These are phyloP conservation scores for Beris chalybata DNA, from an alignment of 2,888 invertebrate species.

Conservation along the genomic window DNA sequence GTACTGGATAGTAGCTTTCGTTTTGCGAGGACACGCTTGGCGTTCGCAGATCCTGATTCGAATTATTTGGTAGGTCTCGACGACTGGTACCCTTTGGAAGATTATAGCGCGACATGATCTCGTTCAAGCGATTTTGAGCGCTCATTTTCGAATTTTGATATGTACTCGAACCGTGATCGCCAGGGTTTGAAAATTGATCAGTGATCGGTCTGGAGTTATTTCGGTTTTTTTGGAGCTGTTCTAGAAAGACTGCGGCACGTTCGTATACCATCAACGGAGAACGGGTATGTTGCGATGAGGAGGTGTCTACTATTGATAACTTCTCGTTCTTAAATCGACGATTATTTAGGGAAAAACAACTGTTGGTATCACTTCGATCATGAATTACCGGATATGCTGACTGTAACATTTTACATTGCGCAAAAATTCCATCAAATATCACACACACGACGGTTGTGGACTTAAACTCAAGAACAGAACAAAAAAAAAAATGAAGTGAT, in stretches of 20 bases:
- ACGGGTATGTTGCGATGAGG: neutral
- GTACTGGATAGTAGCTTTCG: neutral
- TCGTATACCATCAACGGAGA: constrained; percentile 35
- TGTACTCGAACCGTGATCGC: neutral
- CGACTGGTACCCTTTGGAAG: neutral
- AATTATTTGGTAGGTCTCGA: neutral
- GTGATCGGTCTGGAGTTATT: constrained; percentile 2
- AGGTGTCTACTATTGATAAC: too few relatives aligned
- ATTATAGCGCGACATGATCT: neutral
- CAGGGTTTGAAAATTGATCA: neutral
- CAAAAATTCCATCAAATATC: too few relatives aligned
- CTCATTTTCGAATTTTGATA: neutral
- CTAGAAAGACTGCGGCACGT: constrained; percentile 34
- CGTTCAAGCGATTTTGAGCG: neutral
- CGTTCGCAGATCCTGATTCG: neutral
- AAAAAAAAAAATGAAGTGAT: too few relatives aligned
- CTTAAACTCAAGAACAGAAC: too few relatives aligned
- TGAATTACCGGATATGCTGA: too few relatives aligned
- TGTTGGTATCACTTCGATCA: too few relatives aligned
- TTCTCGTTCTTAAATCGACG: too few relatives aligned
- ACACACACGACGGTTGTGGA: too few relatives aligned
- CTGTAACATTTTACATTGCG: too few relatives aligned
- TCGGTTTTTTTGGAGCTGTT: constrained; percentile 25
- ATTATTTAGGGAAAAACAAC: too few relatives aligned
- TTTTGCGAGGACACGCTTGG: constrained; percentile 2